Conservation (phyloP, 2,113 vertebrate species). For the Baryphthengus martii region DNA sequence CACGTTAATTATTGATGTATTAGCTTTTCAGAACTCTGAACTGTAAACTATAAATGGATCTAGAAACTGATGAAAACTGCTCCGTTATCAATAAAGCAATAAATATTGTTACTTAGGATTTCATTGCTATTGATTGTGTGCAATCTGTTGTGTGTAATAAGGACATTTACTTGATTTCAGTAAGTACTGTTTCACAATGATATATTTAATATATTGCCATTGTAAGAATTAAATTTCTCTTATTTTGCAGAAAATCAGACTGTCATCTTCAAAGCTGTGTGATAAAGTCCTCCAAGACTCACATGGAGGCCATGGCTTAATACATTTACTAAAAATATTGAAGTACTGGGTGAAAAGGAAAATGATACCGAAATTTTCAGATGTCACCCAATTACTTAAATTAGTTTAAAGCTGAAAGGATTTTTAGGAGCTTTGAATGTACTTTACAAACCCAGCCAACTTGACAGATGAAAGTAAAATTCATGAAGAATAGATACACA, state of each 20-base stretch:
- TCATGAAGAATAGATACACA: neutral
- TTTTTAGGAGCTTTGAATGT: neutral
- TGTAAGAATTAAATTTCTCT: neutral
- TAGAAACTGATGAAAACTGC: neutral
- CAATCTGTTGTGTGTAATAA: neutral
- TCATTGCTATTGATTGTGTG: neutral
- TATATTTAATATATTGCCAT: neutral
- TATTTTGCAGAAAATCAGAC: neutral
- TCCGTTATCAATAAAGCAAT: neutral
- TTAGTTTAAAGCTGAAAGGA: neutral
- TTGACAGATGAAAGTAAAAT: neutral
- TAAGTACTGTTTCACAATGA: neutral
- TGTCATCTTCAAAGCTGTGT: neutral
- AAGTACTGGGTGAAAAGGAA: neutral
- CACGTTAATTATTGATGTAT: neutral
- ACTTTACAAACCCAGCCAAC: neutral
- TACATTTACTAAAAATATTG: neutral
- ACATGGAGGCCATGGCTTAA: neutral
- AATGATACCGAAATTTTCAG: neutral
- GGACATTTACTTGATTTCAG: neutral
- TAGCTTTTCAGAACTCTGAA: neutral
- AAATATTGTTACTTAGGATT: neutral
- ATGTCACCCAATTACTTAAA: neutral
- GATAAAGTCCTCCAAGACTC: neutral
- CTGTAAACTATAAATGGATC: neutral